These are phyloP conservation scores for Onthophagus taurus DNA, from an alignment of 1,140 invertebrate genomes.

Conservation along the genomic window DNA sequence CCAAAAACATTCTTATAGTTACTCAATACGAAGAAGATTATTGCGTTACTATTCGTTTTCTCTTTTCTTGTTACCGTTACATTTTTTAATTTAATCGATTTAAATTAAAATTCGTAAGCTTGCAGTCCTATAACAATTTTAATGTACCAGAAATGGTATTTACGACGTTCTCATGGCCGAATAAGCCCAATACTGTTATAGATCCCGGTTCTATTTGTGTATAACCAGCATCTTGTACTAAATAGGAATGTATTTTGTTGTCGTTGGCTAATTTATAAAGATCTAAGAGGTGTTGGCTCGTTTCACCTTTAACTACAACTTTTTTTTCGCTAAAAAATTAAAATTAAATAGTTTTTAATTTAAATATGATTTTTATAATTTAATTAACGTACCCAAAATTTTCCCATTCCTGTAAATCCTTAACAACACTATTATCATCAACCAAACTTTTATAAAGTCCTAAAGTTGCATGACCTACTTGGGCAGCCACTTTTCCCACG, in stretches of 20 bases:
- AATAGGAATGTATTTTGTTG: conserved; percentile 43
- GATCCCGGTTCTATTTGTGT: conserved; percentile 49
- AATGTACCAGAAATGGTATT: conserved; percentile 41
- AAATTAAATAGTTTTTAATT: background rate
- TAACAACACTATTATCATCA: conserved; percentile 39
- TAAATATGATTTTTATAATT: too few relatives aligned
- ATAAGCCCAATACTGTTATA: conserved; percentile 42
- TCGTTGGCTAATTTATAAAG: conserved; percentile 43
- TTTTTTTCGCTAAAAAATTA: conserved; percentile 50
- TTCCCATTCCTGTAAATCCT: conserved; percentile 43
- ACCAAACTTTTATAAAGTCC: conserved; percentile 43
- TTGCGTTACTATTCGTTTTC: background rate
- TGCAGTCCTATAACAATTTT: conserved; percentile 34
- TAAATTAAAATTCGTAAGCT: background rate
- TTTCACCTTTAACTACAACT: conserved; percentile 50
- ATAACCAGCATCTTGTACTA: conserved; percentile 52
- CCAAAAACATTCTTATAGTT: conserved; percentile 2
- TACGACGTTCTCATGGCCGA: conserved; percentile 39
- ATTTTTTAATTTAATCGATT: background rate
- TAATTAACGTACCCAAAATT: conserved; percentile 39
- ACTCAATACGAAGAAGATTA: background rate
- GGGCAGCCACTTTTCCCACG: conserved; percentile 51
- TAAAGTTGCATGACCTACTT: conserved; percentile 52
- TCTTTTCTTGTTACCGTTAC: too few relatives aligned
- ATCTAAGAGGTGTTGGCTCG: conserved; percentile 43